A percentile compares a stretch with the other conserved stretches of the same genome.
These are phyloP conservation scores for Drosophila mulleri DNA, from an alignment of 2,888 invertebrate genomes.

Conservation along the genomic window DNA sequence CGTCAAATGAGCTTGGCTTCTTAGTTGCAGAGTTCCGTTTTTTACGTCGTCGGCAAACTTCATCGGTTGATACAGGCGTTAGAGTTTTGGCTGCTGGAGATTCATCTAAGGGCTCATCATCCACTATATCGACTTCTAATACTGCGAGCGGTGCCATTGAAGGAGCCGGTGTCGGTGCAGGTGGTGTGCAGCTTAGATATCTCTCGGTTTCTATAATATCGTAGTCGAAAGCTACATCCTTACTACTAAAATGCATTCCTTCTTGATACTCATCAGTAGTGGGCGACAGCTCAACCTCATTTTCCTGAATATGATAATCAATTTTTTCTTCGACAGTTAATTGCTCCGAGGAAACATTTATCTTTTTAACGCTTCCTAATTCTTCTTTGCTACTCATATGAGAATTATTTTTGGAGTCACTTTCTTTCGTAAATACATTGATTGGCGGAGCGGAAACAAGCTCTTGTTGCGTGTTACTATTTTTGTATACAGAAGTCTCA, in stretches of 20 bases:
- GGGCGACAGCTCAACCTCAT: conserved; percentile 81
- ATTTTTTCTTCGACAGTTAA: neutral
- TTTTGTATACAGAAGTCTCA: conserved; percentile 21
- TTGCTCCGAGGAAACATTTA: neutral
- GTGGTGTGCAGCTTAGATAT: conserved; percentile 80
- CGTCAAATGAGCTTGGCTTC: conserved; percentile 72
- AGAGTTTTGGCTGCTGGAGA: conserved; percentile 14
- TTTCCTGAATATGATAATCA: conserved; percentile 23
- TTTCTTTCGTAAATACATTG: neutral
- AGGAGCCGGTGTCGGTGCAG: conserved; percentile 84
- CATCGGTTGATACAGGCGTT: conserved; percentile 54
- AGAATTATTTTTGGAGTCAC: neutral
- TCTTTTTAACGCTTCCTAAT: neutral
- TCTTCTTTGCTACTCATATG: neutral
- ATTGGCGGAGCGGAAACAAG: neutral
- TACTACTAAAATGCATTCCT: conserved; percentile 78
- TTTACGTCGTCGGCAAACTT: conserved; percentile 80
- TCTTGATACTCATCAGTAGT: conserved; percentile 85
- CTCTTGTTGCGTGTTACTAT: neutral
- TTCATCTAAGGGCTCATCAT: conserved; percentile 86
- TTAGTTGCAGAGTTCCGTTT: conserved; percentile 81
- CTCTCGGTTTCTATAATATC: conserved; percentile 79
- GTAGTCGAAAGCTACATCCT: conserved; percentile 77
- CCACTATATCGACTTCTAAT: conserved; percentile 89
- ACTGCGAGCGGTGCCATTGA: conserved; percentile 89